Percentiles rank a stretch among this genome's conserved stretches.
phyloP scores from a whole-genome alignment of 2,797 vertebrate species.

The Buceros bicornis region DNA sequence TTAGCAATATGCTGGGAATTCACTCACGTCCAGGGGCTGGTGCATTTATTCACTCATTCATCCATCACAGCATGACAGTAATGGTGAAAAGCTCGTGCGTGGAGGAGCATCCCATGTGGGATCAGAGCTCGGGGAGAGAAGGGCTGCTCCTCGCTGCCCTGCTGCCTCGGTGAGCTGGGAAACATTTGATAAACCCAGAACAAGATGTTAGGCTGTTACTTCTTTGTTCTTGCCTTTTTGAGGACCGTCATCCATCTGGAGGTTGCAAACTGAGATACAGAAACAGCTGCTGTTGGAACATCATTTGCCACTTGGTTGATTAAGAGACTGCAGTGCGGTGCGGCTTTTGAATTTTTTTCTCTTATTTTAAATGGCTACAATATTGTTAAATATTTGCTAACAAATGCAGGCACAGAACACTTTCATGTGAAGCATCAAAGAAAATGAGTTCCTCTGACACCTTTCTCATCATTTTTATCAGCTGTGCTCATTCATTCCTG shows the following conservation, averaged over 20 bases:
- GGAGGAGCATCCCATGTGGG: background rate
- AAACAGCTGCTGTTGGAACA: background rate
- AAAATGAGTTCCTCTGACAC: background rate
- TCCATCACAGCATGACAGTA: background rate
- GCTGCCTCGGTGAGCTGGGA: background rate
- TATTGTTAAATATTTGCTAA: background rate
- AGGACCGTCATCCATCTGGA: background rate
- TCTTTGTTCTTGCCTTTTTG: background rate
- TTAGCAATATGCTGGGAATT: background rate
- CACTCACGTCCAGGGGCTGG: background rate
- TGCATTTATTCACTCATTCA: background rate
- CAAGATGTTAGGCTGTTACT: background rate
- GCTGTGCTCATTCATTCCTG: background rate
- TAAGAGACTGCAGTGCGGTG: background rate
- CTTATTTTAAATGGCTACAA: background rate
- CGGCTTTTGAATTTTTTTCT: background rate
- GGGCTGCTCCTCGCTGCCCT: background rate
- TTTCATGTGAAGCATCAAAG: conserved; percentile 40
- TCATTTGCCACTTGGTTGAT: background rate
- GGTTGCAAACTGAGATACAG: conserved; percentile 2
- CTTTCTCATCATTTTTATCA: conserved; percentile 1
- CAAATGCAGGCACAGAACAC: background rate
- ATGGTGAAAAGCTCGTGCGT: background rate
- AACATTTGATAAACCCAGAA: background rate
- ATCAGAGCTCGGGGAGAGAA: background rate